Conservation (phyloP, 2,888 invertebrate species). For the Linhomoeus sp. region DNA sequence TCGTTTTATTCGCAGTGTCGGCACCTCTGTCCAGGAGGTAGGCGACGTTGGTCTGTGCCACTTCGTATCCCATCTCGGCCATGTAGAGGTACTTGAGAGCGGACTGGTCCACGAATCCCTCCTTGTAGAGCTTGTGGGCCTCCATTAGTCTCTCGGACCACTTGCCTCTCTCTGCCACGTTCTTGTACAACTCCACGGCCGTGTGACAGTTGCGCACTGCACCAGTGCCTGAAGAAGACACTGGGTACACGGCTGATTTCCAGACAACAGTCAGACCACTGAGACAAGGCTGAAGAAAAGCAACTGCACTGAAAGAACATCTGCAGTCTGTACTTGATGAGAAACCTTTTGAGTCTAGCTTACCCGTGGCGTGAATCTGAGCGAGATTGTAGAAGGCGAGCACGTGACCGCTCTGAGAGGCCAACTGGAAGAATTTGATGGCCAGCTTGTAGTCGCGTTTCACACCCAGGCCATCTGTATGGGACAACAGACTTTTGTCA, state of each 20-base stretch:
- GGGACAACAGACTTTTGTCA: no score
- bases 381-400: constrained; percentile 87
- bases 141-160: constrained; percentile 50
- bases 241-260: no score
- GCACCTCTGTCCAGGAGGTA: constrained; percentile 64
- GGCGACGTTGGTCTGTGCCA: constrained; percentile 90
- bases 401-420: constrained; percentile 91
- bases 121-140: constrained; percentile 68
- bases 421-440: constrained; percentile 83
- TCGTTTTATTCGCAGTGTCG: no score
- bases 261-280: no score
- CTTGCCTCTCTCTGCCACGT: constrained; percentile 79
- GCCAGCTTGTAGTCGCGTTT: constrained; percentile 57
- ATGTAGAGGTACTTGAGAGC: constrained; percentile 73
- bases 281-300: no score
- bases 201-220: constrained; percentile 67
- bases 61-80: constrained; percentile 85
- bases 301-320: no score
- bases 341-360: no score
- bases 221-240: no score
- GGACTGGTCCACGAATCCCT: constrained; percentile 54
- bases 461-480: constrained; percentile 29
- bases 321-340: no score
- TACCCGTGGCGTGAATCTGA: constrained; percentile 90
- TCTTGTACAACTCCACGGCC: constrained; percentile 87